phyloP scores from a whole-genome alignment of 1,140 invertebrate species.

The Drosophila serrata region DNA sequence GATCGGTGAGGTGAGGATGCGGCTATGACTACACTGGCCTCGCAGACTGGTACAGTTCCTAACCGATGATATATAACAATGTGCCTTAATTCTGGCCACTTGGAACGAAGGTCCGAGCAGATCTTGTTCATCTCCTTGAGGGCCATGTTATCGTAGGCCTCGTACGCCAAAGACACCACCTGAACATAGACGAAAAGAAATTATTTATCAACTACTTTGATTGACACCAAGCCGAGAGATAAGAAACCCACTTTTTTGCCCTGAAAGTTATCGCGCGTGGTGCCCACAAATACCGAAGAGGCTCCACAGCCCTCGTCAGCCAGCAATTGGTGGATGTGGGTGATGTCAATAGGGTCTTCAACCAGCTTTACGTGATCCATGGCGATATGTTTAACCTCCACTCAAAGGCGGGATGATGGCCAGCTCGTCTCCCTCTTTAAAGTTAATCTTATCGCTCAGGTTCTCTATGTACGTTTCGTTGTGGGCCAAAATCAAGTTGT shows the following conservation, averaged over 20 bases:
- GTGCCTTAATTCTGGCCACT: slow-evolving; percentile 91
- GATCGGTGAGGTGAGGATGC: slow-evolving; percentile 94
- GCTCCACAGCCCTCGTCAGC: slow-evolving; percentile 93
- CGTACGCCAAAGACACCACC: slow-evolving; percentile 95
- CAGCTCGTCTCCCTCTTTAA: slow-evolving; percentile 90
- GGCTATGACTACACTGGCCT: slow-evolving; percentile 96
- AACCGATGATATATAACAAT: slow-evolving; percentile 94
- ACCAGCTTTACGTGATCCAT: slow-evolving; percentile 91
- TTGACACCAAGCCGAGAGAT: slow-evolving; percentile 1
- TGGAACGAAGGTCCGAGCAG: slow-evolving; percentile 89
- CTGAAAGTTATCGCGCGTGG: slow-evolving; percentile 95
- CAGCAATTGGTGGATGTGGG: slow-evolving; percentile 89
- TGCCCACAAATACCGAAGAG: slow-evolving; percentile 95
- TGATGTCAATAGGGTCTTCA: slow-evolving; percentile 89
- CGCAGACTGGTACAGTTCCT: slow-evolving; percentile 93
- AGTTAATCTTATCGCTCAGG: slow-evolving; percentile 86
- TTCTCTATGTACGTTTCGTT: slow-evolving; percentile 92
- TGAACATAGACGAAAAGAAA: slow-evolving; percentile 63
- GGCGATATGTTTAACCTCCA: slow-evolving; percentile 88
- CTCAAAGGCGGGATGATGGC: slow-evolving; percentile 95
- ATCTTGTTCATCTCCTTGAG: slow-evolving; percentile 93
- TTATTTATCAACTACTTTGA: background rate
- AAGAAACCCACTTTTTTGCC: slow-evolving; percentile 89
- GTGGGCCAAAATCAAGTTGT: slow-evolving; percentile 91
- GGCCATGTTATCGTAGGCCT: slow-evolving; percentile 97